Conservation (phyloP, 1,140 invertebrate genomes). For the Micrasema longulum region DNA sequence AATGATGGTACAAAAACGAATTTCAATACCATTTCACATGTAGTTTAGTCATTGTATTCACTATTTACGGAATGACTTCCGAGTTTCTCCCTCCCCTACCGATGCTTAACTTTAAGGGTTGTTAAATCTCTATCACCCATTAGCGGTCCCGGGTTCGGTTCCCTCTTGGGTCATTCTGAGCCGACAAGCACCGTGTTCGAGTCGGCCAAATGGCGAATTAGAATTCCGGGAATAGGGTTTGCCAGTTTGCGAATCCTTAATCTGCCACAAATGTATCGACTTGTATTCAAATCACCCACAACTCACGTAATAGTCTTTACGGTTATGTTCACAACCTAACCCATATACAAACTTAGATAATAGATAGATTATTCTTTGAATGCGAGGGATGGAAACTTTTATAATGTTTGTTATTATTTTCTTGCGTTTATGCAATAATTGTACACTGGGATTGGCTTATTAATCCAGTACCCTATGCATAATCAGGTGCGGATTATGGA, state of each 20-base stretch:
- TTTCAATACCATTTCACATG: too few relatives aligned
- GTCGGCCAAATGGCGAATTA: slow-evolving; percentile 33
- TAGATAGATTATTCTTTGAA: background rate
- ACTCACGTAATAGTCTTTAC: slow-evolving; percentile 16
- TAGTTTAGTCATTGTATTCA: too few relatives aligned
- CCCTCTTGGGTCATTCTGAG: background rate
- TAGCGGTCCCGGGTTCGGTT: slow-evolving; percentile 18
- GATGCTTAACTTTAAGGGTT: slow-evolving; percentile 43
- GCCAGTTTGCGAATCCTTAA: slow-evolving; percentile 44
- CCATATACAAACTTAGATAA: background rate
- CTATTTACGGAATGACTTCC: background rate
- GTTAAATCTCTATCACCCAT: slow-evolving; percentile 49
- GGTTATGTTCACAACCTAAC: slow-evolving; percentile 9
- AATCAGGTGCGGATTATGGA: too few relatives aligned
- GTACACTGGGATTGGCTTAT: too few relatives aligned
- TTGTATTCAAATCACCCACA: slow-evolving; percentile 30
- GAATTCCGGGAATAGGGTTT: slow-evolving; percentile 27
- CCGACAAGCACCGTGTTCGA: slow-evolving; percentile 37
- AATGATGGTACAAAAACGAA: too few relatives aligned
- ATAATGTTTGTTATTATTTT: too few relatives aligned
- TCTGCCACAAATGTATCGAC: slow-evolving; percentile 31
- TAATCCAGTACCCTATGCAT: too few relatives aligned
- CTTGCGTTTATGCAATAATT: too few relatives aligned
- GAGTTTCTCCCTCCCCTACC: slow-evolving; percentile 6
- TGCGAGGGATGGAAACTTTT: background rate